phyloP scores from a whole-genome alignment of 2,888 invertebrate species.

The Furcula furcula region DNA sequence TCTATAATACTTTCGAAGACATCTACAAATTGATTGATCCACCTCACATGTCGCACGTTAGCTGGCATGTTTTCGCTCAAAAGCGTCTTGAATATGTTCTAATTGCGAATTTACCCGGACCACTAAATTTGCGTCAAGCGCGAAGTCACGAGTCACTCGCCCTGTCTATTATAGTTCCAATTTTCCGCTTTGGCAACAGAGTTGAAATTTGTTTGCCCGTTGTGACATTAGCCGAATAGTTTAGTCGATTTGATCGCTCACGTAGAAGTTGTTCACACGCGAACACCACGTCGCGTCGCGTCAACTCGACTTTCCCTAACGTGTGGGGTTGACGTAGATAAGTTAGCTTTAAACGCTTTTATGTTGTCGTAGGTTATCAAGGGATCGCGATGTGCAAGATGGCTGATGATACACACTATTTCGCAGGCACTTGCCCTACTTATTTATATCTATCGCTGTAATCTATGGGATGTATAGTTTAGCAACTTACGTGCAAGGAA shows the following conservation, averaged over 20 bases:
- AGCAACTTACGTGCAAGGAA: not conserved
- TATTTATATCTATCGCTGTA: not conserved
- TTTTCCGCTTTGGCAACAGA: not conserved
- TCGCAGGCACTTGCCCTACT: constrained; percentile 5
- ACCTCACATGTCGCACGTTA: constrained; percentile 29
- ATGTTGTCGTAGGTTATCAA: constrained; percentile 57
- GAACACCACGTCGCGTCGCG: constrained; percentile 48
- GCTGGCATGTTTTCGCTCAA: constrained; percentile 42
- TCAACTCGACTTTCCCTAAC: constrained; percentile 49
- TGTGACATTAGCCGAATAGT: constrained; percentile 27
- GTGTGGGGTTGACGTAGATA: constrained; percentile 39
- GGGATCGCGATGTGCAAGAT: constrained; percentile 24
- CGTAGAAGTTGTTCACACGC: constrained; percentile 58
- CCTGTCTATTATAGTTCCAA: constrained; percentile 7
- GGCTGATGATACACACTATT: constrained; percentile 25
- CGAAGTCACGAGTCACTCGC: constrained; percentile 31
- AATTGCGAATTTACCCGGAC: constrained; percentile 40
- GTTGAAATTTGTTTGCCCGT: not conserved
- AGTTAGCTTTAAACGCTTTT: constrained; percentile 40
- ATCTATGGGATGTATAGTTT: not conserved
- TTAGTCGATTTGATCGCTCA: constrained; percentile 63
- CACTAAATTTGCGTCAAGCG: constrained; percentile 31
- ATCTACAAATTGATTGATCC: too few relatives aligned
- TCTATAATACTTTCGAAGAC: too few relatives aligned
- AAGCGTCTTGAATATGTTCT: constrained; percentile 52